phyloP scores from a whole-genome alignment of 2,113 vertebrate genomes.

The Pycnonotus jocosus region DNA sequence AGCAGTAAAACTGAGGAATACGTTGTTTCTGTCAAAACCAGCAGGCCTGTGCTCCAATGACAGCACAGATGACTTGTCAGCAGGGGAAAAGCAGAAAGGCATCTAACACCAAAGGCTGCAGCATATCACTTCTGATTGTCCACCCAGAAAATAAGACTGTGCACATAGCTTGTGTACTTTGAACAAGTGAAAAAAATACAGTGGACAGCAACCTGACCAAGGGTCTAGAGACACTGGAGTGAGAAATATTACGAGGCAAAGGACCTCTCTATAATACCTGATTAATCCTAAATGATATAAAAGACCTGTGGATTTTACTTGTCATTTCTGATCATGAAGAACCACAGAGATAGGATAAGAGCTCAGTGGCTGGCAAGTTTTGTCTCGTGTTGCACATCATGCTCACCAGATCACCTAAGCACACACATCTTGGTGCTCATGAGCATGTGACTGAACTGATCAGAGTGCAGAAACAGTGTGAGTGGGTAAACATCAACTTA shows the following conservation, averaged over 20 bases:
- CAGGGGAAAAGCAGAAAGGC: neutral
- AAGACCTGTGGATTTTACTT: neutral
- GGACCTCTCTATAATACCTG: neutral
- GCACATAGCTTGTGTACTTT: no score
- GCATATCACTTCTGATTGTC: rapidly evolving
- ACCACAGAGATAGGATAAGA: neutral
- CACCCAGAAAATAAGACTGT: neutral
- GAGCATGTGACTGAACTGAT: neutral
- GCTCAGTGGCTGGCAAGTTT: neutral
- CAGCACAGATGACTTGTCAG: neutral
- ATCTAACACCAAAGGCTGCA: neutral
- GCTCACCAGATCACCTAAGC: neutral
- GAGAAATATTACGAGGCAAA: neutral
- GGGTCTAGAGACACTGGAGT: neutral
- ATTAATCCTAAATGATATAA: neutral
- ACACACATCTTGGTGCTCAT: neutral
- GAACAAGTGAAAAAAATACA: neutral
- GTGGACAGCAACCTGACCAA: neutral
- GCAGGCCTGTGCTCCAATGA: rapidly evolving
- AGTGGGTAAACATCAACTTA: neutral
- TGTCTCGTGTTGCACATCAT: rapidly evolving
- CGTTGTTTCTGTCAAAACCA: neutral
- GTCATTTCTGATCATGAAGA: neutral
- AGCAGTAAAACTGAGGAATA: neutral
- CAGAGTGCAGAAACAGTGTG: neutral